A percentile compares a stretch with the other conserved stretches of the same genome.
Evolutionary conservation across 2,888 invertebrate genomes (phyloP).

Genomic region (Heliconius erato): DNA sequence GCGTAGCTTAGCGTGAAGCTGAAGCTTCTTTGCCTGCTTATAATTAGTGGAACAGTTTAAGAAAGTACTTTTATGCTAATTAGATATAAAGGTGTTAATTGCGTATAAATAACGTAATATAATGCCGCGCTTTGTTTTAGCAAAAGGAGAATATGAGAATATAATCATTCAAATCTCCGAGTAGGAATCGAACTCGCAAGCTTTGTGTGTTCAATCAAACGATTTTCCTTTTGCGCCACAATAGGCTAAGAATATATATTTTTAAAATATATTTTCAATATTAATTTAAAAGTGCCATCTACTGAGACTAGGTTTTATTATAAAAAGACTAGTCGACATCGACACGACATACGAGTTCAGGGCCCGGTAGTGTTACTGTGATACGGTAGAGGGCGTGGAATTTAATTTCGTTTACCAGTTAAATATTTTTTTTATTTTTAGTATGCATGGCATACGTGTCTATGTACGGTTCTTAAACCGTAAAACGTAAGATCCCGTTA

Average conservation of each 20-base stretch:
- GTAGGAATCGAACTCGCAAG: not conserved
- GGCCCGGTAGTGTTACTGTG: not conserved
- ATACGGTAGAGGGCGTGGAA: conserved; percentile 38
- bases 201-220: not conserved
- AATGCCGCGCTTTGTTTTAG: no score
- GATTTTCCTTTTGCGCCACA: not conserved
- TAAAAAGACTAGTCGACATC: not conserved
- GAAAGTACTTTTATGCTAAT: no score
- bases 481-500: no score
- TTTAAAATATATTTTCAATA: not conserved
- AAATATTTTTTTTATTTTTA: not conserved
- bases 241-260: not conserved
- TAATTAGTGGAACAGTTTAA: no score
- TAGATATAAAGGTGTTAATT: no score
- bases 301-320: not conserved
- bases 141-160: no score
- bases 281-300: conserved; percentile 28
- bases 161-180: not conserved
- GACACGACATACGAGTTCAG: not conserved
- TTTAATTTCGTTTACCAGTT: not conserved
- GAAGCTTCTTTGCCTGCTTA: no score
- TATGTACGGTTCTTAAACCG: no score
- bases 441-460: no score
- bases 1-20: no score
- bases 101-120: no score